These are phyloP conservation scores for Mola mola DNA, from an alignment of 2,113 vertebrate genomes.

Conservation along the genomic window DNA sequence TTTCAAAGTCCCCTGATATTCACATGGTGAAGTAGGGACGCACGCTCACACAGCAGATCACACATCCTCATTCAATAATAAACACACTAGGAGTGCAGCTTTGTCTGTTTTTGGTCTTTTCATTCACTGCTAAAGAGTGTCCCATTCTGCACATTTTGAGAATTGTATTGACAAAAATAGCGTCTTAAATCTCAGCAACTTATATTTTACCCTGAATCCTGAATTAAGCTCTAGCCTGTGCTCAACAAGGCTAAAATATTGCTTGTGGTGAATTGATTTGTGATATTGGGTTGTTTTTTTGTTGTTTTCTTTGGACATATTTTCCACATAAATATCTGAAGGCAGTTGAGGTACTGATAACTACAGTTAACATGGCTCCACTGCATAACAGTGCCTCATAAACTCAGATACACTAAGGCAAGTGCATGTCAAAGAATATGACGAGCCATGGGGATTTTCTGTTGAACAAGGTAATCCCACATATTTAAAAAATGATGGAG, in stretches of 20 bases:
- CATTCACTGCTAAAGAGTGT: not conserved
- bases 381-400: no score
- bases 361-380: no score
- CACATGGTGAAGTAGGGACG: not conserved
- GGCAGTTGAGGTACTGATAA: no score
- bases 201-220: not conserved
- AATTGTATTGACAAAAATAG: not conserved
- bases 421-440: not conserved
- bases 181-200: not conserved
- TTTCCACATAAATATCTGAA: constrained; percentile 1
- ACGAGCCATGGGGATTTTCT: not conserved
- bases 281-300: no score
- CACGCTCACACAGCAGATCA: not conserved
- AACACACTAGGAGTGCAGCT: not conserved
- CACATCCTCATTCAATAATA: constrained; percentile 3
- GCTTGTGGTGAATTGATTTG: not conserved
- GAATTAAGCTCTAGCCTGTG: not conserved
- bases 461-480: no score
- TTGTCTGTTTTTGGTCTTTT: not conserved
- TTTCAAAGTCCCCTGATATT: no score
- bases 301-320: not conserved
- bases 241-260: not conserved
- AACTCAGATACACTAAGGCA: no score
- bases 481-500: no score
- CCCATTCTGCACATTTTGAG: not conserved